Conservation (phyloP, 2,797 vertebrate genomes). For the Enteromius mattozi region DNA sequence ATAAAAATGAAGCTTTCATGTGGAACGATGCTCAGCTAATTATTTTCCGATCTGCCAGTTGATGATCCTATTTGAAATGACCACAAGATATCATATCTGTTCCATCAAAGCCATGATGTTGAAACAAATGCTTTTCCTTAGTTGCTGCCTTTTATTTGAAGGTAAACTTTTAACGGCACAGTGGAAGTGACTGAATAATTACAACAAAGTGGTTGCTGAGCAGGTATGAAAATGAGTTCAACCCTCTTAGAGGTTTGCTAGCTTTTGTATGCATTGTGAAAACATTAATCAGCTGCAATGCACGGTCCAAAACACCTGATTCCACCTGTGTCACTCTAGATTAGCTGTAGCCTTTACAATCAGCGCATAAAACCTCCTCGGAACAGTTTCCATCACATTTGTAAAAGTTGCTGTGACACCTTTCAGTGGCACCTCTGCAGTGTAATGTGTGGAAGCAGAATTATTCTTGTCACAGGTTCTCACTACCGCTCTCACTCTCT, state of each 20-base stretch:
- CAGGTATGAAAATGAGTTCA: conserved; percentile 56
- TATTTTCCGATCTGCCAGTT: conserved; percentile 36
- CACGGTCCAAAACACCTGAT: conserved; percentile 60
- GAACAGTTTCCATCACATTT: conserved; percentile 59
- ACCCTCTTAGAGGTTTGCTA: conserved; percentile 42
- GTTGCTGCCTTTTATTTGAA: not conserved
- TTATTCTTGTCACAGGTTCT: conserved; percentile 57
- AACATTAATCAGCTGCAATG: conserved; percentile 60
- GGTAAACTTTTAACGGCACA: conserved; percentile 12
- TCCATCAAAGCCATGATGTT: not conserved
- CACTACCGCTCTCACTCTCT: conserved; percentile 53
- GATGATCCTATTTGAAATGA: conserved; percentile 40
- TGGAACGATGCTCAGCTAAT: conserved; percentile 37
- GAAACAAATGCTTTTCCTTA: conserved; percentile 1
- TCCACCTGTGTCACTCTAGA: conserved; percentile 51
- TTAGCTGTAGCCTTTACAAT: conserved; percentile 54
- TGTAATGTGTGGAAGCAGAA: conserved; percentile 49
- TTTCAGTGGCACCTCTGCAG: conserved; percentile 53
- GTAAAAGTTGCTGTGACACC: conserved; percentile 60
- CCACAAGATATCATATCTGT: conserved; percentile 33
- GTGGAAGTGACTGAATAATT: conserved; percentile 31
- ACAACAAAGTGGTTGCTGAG: conserved; percentile 42
- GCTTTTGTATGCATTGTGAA: conserved; percentile 46
- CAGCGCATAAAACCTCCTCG: conserved; percentile 50
- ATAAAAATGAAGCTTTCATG: conserved; percentile 43